Percentiles rank a stretch among this genome's conserved stretches.
Evolutionary conservation across 2,113 vertebrate genomes (phyloP).

Genomic region (Sarotherodon lohbergeri): DNA sequence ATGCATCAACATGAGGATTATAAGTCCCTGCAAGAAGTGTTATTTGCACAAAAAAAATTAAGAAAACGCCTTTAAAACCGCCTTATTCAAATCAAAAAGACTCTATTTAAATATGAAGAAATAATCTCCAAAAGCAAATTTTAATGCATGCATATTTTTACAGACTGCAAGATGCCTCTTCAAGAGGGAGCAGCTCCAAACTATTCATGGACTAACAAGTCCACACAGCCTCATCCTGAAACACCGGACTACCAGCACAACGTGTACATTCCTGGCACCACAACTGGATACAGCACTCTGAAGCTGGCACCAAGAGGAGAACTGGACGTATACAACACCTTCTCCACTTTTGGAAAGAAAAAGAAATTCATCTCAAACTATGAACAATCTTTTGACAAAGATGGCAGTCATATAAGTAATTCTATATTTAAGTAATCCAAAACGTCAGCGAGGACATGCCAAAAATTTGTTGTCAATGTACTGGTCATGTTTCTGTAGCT

Average conservation of each 20-base stretch:
- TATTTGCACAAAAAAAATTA: not conserved
- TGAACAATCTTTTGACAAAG: constrained; percentile 64
- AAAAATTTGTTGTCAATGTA: not conserved
- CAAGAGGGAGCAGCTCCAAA: constrained; percentile 49
- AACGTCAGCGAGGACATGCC: not conserved
- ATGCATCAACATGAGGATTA: constrained; percentile 37
- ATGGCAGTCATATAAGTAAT: constrained; percentile 73
- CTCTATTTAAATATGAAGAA: constrained; percentile 33
- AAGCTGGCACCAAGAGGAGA: constrained; percentile 73
- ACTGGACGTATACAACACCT: constrained; percentile 80
- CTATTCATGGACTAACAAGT: constrained; percentile 77
- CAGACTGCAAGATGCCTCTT: constrained; percentile 78
- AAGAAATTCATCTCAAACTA: constrained; percentile 77
- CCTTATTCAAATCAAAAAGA: constrained; percentile 16
- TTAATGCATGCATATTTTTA: constrained; percentile 28
- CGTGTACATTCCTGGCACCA: constrained; percentile 82
- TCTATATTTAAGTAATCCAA: constrained; percentile 61
- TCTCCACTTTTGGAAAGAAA: constrained; percentile 90
- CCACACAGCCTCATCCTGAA: constrained; percentile 66
- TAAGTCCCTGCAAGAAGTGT: constrained; percentile 7
- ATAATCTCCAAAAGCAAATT: constrained; percentile 15
- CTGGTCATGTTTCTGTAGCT: not conserved
- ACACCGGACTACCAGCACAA: constrained; percentile 84
- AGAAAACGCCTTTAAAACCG: constrained; percentile 23
- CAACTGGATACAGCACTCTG: constrained; percentile 70